Evolutionary conservation across 64 coral and sea anemone genomes (phyloP).

Genomic region (Montipora capricornis): DNA sequence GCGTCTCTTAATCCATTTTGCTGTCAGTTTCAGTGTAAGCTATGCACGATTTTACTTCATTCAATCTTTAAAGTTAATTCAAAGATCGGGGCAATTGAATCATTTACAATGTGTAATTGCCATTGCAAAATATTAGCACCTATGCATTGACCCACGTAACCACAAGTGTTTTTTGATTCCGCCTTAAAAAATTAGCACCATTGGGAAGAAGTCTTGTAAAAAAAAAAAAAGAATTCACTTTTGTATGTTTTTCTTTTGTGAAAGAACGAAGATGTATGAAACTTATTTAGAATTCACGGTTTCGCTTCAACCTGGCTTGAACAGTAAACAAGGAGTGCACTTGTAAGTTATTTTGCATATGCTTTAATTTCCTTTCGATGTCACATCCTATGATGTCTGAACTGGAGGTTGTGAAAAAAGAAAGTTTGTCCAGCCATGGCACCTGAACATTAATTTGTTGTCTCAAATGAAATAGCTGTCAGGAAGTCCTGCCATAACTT

Average conservation of each 20-base stretch:
- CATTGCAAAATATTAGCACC: too few species aligned
- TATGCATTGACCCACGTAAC: too few species aligned
- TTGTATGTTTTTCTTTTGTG: not conserved
- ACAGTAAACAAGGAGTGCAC: not conserved
- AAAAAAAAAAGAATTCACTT: not conserved
- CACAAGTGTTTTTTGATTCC: too few species aligned
- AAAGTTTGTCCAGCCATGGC: conserved; percentile 25
- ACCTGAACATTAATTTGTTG: conserved; percentile 28
- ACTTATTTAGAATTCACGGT: not conserved
- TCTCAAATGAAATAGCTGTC: conserved; percentile 50
- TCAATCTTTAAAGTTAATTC: not conserved
- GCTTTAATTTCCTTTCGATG: conserved; percentile 23
- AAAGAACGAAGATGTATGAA: not conserved
- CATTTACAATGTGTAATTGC: too few species aligned
- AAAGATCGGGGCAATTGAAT: too few species aligned
- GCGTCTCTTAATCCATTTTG: conserved; percentile 4
- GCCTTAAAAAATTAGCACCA: not conserved
- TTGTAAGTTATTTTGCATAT: not conserved
- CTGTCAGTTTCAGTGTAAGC: not conserved
- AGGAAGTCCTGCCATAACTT: conserved; percentile 1
- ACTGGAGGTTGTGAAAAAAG: not conserved
- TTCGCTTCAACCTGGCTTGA: not conserved
- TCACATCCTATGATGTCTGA: not conserved
- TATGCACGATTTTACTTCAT: not conserved
- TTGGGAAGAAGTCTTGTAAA: not conserved